Percentiles rank a stretch among this genome's conserved stretches.
These are phyloP conservation scores for Pterostichus niger DNA, from an alignment of 2,888 invertebrate species.

Conservation along the genomic window DNA sequence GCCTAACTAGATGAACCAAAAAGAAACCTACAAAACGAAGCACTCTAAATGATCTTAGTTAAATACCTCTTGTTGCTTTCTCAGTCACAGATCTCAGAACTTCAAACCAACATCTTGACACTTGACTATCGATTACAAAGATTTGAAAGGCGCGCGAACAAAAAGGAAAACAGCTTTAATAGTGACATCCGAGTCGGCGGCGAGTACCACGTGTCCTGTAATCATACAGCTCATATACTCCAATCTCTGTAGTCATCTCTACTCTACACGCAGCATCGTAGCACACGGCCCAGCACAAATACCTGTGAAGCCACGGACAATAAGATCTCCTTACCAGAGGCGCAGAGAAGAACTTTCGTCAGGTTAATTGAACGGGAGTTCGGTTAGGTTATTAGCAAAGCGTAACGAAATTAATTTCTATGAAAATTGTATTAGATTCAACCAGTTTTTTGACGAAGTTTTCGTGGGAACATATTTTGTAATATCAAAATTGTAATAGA, in stretches of 20 bases:
- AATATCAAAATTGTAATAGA: not conserved
- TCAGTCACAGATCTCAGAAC: slow-evolving; percentile 1
- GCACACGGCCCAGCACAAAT: slow-evolving; percentile 14
- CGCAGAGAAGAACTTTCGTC: not conserved
- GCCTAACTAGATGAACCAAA: not conserved
- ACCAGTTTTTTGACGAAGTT: slow-evolving; percentile 5
- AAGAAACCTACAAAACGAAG: slow-evolving; percentile 16
- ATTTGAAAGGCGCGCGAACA: slow-evolving; percentile 43
- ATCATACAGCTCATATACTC: slow-evolving; percentile 45
- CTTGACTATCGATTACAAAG: slow-evolving; percentile 48
- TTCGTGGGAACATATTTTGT: slow-evolving; percentile 39
- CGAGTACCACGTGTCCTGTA: slow-evolving; percentile 40
- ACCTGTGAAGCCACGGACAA: slow-evolving; percentile 31
- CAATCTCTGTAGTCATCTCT: slow-evolving; percentile 35
- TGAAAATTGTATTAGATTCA: slow-evolving; percentile 4
- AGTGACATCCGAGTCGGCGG: slow-evolving; percentile 41
- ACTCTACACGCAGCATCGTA: not conserved
- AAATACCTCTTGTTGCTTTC: slow-evolving; percentile 34
- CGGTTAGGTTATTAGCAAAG: not conserved
- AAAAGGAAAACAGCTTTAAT: slow-evolving; percentile 42
- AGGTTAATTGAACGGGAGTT: slow-evolving; percentile 15
- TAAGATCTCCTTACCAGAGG: slow-evolving; percentile 7
- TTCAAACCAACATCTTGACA: slow-evolving; percentile 22
- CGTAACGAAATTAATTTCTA: slow-evolving; percentile 12
- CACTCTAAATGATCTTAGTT: slow-evolving; percentile 48